Evolutionary conservation across 2,888 invertebrate genomes (phyloP), one percentile per base, ranked within the genome.

Genomic region (Sisyra terminalis): DNA sequence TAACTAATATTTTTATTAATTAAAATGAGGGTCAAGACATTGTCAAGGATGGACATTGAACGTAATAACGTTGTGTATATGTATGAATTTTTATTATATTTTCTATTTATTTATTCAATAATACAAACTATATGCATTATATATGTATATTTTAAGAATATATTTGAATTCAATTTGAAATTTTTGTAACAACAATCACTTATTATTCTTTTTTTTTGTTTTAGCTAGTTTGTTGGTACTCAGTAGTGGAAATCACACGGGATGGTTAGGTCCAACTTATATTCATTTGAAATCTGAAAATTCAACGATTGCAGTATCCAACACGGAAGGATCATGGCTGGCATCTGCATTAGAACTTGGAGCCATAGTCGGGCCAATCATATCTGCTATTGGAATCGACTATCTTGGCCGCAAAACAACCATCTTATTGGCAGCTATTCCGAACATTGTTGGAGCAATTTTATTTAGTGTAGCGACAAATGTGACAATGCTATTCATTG

Each of bases 291-390:
- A 61, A 44, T 62, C 65, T 38, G 50, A 59, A 15, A 59, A 65
- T 17, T 69, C 71, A 49, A 56, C 59, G 16, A 69, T 75, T 51
- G 64, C 62, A 42, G 66, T 71, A 39, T 58, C 65, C 18, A 45
- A 55, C 18, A 64, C 65, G 44, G 63, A 73, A 51, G 69, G 69
- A 49, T 72, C 75, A 51, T 74, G 74, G 74, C 65, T 75, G 55
- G 73, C 72, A 1, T 75, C 76, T 32, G 68, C 77, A 53, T 73
- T 73, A 59, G 70, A 76, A 49, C 63, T 78, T 39, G 78, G 77
- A 48, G 73, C 73, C 2, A 69, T 75, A 9, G 57, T 75, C 30
- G 77, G 77, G 31, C 73, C 73, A 14, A 56, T 75, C n/a, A 61
- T 75, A 16, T 69, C 76, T n/a, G 77, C 74, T 10, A 66, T 73